Evolutionary conservation across 2,113 vertebrate genomes (phyloP), one percentile per base, ranked within the genome.

Genomic region (Colinus virginianus): DNA sequence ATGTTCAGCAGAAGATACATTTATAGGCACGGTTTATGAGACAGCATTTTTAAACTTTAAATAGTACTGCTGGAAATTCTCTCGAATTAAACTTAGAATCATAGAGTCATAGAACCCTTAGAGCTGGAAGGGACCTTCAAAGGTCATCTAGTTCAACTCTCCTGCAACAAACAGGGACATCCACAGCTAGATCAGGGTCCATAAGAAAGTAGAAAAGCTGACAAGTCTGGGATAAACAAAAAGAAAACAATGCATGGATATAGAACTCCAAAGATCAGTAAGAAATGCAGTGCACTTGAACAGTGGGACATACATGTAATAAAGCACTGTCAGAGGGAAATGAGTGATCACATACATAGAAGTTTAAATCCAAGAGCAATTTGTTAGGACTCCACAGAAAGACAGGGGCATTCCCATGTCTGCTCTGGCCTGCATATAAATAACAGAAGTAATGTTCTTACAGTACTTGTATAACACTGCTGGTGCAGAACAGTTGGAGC

Each of bases 171-270:
- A 51, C 49, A 51, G 49, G 49, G 13, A 51, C 25, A 26, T 51
- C 23, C 49, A 26, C 23, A 51, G 49, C 23, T 51, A 51, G 49
- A 49, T 21, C 45, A 46, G 45, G 45, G 4, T 46, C 19, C 45
- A 21, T 46, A 46, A 46, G 74, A 59, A 46, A 69, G 2, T 0
- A 15, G 11, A 26, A 45, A 10, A 43, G 66, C 25, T 81, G 25
- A 96, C 55, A 38, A 83, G 11, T 22, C 42, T 95, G 56, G 43
- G n/a, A 92, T 63, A 79, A 90, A 82, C 36, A 91, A 92, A 95
- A 91, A 30, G 36, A 88, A 93, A 94, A 56, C 23, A 87, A 77
- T 90, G 43, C 75, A 94, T 84, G 13, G 78, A 86, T 56, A 80
- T 12, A 48, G 17, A 49, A 1, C 17, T 80, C 32, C 71, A 77